phyloP scores from a whole-genome alignment of 2,888 invertebrate genomes.

The Noctua fimbriata region DNA sequence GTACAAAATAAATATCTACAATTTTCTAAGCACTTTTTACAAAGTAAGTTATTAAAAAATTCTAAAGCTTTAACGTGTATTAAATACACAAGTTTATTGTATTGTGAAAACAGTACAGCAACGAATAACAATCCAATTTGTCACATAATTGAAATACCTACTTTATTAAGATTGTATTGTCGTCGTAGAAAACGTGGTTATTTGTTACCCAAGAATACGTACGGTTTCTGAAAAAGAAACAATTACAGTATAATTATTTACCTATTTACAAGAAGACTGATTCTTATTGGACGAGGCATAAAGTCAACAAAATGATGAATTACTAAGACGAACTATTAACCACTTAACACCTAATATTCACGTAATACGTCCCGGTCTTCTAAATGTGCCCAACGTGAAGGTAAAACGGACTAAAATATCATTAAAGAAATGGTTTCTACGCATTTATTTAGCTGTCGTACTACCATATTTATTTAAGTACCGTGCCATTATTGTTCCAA shows the following conservation, averaged over 20 bases:
- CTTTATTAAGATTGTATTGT: not conserved
- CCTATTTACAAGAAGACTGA: not conserved
- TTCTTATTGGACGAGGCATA: not conserved
- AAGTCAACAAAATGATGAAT: not conserved
- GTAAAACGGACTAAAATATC: not conserved
- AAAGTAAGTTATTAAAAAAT: not conserved
- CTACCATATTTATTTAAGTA: not conserved
- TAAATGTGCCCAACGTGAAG: not conserved
- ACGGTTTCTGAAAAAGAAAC: constrained; percentile 81
- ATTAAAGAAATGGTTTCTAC: not conserved
- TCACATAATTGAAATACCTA: not conserved
- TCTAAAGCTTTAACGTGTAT: not conserved
- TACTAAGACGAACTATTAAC: not conserved
- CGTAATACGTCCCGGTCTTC: not conserved
- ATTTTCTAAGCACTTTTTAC: not conserved
- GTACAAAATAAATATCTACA: not conserved
- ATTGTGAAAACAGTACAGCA: not conserved
- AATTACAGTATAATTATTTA: not conserved
- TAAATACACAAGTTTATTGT: not conserved
- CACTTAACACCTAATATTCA: not conserved
- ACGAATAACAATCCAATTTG: not conserved
- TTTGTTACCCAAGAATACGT: constrained; percentile 76
- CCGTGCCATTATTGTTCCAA: not conserved
- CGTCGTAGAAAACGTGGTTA: not conserved
- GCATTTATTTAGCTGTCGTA: not conserved